These are phyloP conservation scores for Seira sanloemensis DNA, from an alignment of 2,888 invertebrate genomes.

Conservation along the genomic window DNA sequence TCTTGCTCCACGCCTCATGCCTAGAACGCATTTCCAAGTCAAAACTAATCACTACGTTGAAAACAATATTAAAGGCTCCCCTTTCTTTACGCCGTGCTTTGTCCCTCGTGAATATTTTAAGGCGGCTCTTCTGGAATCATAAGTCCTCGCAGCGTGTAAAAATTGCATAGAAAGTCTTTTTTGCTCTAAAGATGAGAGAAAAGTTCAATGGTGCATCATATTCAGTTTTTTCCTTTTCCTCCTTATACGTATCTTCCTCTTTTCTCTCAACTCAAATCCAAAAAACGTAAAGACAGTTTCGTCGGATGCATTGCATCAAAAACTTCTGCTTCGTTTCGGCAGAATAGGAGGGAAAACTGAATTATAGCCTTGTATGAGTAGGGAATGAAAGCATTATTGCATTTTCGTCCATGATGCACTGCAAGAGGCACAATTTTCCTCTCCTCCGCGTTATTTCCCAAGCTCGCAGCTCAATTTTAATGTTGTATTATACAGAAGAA, in stretches of 20 bases:
- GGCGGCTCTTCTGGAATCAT: conserved; percentile 46
- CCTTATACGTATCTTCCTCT: neutral
- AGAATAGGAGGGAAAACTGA: conserved; percentile 8
- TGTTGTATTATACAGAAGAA: neutral
- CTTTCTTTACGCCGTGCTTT: conserved; percentile 24
- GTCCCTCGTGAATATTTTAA: conserved; percentile 46
- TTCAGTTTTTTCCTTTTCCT: conserved; percentile 7
- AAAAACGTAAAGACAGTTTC: neutral
- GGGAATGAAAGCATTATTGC: neutral
- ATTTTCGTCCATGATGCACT: neutral
- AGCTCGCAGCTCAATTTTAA: conserved; percentile 1
- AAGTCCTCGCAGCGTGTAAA: conserved; percentile 14
- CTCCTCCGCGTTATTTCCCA: neutral
- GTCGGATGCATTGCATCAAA: conserved; percentile 6
- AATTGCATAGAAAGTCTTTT: conserved; percentile 17
- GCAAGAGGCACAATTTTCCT: neutral
- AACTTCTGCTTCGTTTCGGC: conserved; percentile 38
- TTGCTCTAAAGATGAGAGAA: neutral
- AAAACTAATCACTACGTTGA: conserved; percentile 56
- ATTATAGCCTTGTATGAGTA: conserved; percentile 5
- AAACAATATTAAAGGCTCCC: conserved; percentile 51
- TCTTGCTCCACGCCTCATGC: neutral
- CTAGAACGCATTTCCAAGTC: conserved; percentile 23
- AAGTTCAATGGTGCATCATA: conserved; percentile 24
- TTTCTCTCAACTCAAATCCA: conserved; percentile 14